Conservation (phyloP, 2,113 vertebrate species). For the Calonectris borealis region DNA sequence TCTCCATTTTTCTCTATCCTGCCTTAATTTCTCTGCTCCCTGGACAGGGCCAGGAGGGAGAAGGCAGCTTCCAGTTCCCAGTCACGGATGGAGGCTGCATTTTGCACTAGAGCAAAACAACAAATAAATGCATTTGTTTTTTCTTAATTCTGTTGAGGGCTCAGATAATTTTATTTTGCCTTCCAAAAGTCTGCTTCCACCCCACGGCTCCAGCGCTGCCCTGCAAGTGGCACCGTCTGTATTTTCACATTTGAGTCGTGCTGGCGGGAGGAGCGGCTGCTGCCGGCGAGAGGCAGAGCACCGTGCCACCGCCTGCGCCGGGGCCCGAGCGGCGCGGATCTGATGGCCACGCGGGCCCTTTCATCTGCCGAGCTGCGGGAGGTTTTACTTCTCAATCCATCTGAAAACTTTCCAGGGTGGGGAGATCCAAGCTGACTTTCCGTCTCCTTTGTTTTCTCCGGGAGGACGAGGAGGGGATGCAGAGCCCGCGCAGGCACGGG, state of each 20-base stretch:
- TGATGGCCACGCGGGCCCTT: fast-evolving
- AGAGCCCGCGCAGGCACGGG: background rate
- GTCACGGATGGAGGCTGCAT: background rate
- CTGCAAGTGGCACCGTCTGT: background rate
- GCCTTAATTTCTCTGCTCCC: background rate
- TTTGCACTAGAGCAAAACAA: background rate
- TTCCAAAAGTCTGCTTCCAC: background rate
- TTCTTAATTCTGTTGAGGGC: background rate
- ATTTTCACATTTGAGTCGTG: fast-evolving
- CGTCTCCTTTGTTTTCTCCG: background rate
- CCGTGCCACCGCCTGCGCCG: background rate
- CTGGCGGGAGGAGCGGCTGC: background rate
- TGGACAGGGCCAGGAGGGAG: background rate
- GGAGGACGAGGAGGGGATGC: background rate
- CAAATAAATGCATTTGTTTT: background rate
- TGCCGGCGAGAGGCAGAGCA: background rate
- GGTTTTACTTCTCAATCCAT: background rate
- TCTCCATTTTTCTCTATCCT: background rate
- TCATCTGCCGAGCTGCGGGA: background rate
- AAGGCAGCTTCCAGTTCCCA: background rate
- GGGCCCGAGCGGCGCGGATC: fast-evolving
- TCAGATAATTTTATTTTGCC: background rate
- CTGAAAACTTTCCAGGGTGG: background rate
- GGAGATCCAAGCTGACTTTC: background rate
- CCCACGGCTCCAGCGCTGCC: background rate